Conservation (phyloP, 2,113 vertebrate species). For the Plestiodon gilberti region DNA sequence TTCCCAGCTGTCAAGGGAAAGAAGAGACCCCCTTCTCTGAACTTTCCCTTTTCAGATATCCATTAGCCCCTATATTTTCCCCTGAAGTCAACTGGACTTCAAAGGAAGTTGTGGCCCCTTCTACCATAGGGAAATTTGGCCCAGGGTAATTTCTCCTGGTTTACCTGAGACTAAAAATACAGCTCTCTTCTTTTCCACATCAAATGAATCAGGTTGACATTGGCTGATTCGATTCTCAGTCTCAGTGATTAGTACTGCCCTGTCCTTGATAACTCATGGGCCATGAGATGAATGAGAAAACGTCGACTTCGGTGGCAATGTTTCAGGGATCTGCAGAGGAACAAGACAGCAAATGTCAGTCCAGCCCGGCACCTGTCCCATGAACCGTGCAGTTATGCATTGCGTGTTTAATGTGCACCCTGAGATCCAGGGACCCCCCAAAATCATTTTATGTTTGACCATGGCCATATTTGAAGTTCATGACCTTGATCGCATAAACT, state of each 20-base stretch:
- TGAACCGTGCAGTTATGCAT: no score
- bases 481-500: neutral
- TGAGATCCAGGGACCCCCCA: neutral
- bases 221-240: neutral
- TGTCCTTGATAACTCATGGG: neutral
- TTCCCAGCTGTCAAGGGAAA: neutral
- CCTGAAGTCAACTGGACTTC: neutral
- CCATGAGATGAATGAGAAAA: slow-evolving; percentile 1
- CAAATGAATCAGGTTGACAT: neutral
- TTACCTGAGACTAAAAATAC: neutral
- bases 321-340: neutral
- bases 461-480: neutral
- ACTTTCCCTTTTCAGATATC: neutral
- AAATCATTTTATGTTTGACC: neutral
- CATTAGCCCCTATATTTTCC: neutral
- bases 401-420: neutral
- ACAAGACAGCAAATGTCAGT: neutral
- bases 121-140: neutral
- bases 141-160: neutral
- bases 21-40: neutral
- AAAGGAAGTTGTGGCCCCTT: neutral
- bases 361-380: neutral
- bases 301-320: neutral
- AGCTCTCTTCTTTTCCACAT: neutral
- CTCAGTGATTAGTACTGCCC: slow-evolving; percentile 1